These are phyloP conservation scores for Hydropotes inermis DNA, from an alignment of 2,113 vertebrate genomes.

Conservation along the genomic window DNA sequence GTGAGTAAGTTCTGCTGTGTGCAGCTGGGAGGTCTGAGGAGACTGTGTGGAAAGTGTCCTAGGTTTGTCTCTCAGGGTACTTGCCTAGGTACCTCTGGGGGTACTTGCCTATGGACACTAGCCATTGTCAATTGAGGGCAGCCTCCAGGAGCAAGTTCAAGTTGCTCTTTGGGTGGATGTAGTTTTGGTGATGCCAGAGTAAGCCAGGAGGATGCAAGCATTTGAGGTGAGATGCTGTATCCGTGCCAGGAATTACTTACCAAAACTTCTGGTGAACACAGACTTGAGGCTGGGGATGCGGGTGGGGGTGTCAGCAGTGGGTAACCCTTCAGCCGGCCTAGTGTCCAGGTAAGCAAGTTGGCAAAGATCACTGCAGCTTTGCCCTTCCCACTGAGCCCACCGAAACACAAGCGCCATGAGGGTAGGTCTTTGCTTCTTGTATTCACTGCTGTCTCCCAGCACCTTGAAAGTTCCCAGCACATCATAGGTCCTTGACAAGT, in stretches of 20 bases:
- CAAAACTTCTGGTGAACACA: background rate
- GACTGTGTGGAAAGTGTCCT: rapidly evolving
- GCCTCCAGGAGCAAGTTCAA: background rate
- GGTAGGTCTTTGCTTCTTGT: background rate
- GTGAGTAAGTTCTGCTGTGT: background rate
- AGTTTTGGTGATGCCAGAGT: background rate
- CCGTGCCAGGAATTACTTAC: background rate
- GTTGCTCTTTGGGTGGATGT: background rate
- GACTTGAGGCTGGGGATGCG: background rate
- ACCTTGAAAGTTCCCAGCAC: background rate
- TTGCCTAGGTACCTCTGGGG: background rate
- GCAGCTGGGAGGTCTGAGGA: background rate
- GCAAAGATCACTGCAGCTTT: background rate
- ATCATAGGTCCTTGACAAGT: background rate
- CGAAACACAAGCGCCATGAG: background rate
- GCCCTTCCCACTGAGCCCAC: background rate
- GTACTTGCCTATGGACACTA: background rate
- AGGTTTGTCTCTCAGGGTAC: background rate
- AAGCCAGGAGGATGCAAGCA: background rate
- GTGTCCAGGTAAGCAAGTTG: background rate
- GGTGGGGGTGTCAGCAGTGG: background rate
- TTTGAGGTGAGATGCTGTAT: too few species aligned
- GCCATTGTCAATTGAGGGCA: background rate
- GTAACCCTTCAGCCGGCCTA: background rate
- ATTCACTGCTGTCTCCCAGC: background rate